These are phyloP conservation scores for Brachyrhaphis roseni DNA, from an alignment of 2,797 vertebrate species.

Conservation along the genomic window DNA sequence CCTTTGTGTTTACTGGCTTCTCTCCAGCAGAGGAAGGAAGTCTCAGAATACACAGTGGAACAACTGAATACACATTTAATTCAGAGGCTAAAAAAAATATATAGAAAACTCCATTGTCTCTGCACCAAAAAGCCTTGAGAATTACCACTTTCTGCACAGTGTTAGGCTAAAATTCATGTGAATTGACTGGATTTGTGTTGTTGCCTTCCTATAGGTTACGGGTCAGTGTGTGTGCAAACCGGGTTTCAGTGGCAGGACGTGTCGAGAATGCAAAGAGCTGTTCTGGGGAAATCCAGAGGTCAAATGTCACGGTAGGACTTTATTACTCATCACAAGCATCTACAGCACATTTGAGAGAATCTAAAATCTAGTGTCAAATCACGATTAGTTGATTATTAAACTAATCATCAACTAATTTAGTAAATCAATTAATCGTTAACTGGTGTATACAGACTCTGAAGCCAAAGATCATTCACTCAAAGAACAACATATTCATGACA, in stretches of 20 bases:
- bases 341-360: not conserved
- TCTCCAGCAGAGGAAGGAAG: conserved; percentile 74
- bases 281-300: conserved; percentile 93
- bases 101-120: conserved; percentile 51
- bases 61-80: conserved; percentile 42
- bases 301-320: conserved; percentile 87
- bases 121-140: conserved; percentile 25
- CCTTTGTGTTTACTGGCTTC: conserved; percentile 68
- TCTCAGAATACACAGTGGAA: conserved; percentile 57
- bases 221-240: conserved; percentile 94
- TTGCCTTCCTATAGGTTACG: conserved; percentile 77
- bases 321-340: not conserved
- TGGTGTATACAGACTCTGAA: no score
- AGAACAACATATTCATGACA: no score
- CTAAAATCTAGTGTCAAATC: no score
- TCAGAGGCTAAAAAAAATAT: not conserved
- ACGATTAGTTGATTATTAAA: no score
- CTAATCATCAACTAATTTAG: no score
- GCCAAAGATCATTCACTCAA: no score
- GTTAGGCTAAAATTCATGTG: not conserved
- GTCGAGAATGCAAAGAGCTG: conserved; percentile 91
- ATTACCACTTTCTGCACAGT: no score
- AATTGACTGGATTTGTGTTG: not conserved
- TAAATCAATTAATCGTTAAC: no score
- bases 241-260: conserved; percentile 92